Conservation (phyloP, 2,888 invertebrate genomes). For the Camponotus fellah region DNA sequence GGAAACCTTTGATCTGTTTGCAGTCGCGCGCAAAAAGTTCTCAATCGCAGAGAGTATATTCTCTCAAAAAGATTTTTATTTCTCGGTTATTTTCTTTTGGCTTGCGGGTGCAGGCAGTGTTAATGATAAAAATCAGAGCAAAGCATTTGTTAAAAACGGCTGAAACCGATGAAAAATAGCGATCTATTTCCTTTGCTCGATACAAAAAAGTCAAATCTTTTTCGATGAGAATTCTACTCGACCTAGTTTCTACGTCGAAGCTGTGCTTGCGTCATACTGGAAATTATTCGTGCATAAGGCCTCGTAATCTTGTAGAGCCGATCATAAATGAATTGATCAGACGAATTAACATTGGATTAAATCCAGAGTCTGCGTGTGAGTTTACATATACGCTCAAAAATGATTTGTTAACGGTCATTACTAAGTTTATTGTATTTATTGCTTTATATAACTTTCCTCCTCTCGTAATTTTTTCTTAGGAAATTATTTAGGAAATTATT, state of each 20-base stretch:
- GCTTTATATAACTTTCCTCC: not conserved
- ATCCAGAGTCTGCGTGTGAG: not conserved
- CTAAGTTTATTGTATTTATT: not conserved
- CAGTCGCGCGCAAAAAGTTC: slow-evolving; percentile 1
- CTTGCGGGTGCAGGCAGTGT: not conserved
- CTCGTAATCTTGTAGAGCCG: slow-evolving; percentile 54
- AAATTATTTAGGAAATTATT: too few species aligned
- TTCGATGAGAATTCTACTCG: slow-evolving; percentile 45
- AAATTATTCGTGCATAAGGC: slow-evolving; percentile 63
- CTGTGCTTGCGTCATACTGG: slow-evolving; percentile 58
- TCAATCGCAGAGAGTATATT: not conserved
- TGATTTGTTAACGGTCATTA: not conserved
- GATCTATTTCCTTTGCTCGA: slow-evolving; percentile 23
- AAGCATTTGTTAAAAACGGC: slow-evolving; percentile 16
- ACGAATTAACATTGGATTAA: slow-evolving; percentile 54
- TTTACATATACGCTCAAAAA: not conserved
- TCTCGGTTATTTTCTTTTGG: slow-evolving; percentile 11
- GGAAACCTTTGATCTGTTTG: slow-evolving; percentile 19
- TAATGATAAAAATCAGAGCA: slow-evolving; percentile 31
- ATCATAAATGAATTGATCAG: slow-evolving; percentile 33
- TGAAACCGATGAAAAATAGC: slow-evolving; percentile 28
- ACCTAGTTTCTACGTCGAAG: slow-evolving; percentile 62
- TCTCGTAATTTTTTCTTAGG: not conserved
- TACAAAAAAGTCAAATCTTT: slow-evolving; percentile 41
- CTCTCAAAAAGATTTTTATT: slow-evolving; percentile 25